Evolutionary conservation across 2,888 invertebrate genomes (phyloP), one percentile per base, ranked within the genome.

Genomic region (Polymixis lichenea): DNA sequence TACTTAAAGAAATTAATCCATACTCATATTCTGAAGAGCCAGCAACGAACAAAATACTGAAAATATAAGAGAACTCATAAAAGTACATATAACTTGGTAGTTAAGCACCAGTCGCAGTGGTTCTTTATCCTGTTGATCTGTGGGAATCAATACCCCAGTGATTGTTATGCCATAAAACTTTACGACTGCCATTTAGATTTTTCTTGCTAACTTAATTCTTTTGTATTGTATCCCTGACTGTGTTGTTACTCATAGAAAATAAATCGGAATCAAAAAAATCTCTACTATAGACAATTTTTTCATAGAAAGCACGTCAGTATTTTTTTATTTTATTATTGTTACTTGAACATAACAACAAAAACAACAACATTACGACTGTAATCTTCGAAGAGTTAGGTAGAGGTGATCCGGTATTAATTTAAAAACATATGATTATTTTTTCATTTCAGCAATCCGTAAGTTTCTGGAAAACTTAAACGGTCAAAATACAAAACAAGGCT

Each of bases 151-250:
- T 79, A 79, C 56, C 43, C 28, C 46, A 62, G 46, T 60, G 66
- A 76, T 74, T 70, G 74, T 53, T 65, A 68, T 69, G 11, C 64
- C 77, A 62, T 86, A 83, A 80, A 83, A 64, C 38, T 75, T 86
- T 83, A 84, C 55, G 86, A 77, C 51, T 46, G 75, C 66, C 56
- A 76, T 82, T 78, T 65, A 51, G 51, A 68, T 49, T 78, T 49
- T 78, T 74, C 51, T 75, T 77, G 53, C 56, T 60, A 46, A 73
- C 49, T 78, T 61, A 6, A 58, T 73, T 80, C 25, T 72, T 73
- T 58, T 72, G 66, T 83, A 64, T 62, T 38, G 38, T 38, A 38
- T 38, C 32, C n/a, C 32, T 66, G 69, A 60, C 55, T 49, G 32
- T 67, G 22, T 70, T 69, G 71, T 73, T 65, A 69, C 25, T 53